phyloP scores from a whole-genome alignment of 2,797 vertebrate species.

The Masticophis lateralis region DNA sequence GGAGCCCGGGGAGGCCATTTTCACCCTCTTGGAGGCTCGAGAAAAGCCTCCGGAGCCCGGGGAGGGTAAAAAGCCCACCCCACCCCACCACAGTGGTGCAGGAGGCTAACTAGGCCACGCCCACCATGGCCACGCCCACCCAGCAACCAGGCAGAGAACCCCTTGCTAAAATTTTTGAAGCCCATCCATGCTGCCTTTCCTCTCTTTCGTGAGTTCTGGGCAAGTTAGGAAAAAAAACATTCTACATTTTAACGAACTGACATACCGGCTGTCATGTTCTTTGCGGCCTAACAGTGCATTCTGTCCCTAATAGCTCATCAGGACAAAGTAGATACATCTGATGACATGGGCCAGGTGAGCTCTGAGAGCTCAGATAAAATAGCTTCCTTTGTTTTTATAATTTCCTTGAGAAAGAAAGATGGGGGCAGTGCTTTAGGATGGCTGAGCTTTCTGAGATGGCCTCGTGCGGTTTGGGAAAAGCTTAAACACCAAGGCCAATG shows the following conservation, averaged over 20 bases:
- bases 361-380: background rate
- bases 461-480: background rate
- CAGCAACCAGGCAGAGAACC: too few relatives aligned
- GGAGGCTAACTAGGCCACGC: too few relatives aligned
- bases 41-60: too few relatives aligned
- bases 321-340: background rate
- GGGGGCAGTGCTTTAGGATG: background rate
- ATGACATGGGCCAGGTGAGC: background rate
- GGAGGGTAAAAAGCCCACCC: too few relatives aligned
- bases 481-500: background rate
- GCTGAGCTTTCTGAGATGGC: background rate
- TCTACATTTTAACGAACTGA: background rate
- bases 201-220: background rate
- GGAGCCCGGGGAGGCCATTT: too few relatives aligned
- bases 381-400: background rate
- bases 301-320: background rate
- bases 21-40: too few relatives aligned
- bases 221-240: background rate
- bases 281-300: background rate
- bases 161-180: too few relatives aligned
- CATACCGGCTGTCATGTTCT: background rate
- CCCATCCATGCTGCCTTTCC: background rate
- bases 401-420: background rate
- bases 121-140: too few relatives aligned
- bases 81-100: too few relatives aligned